phyloP scores from a whole-genome alignment of 2,888 invertebrate genomes.

The Pristionchus maxplancki region DNA sequence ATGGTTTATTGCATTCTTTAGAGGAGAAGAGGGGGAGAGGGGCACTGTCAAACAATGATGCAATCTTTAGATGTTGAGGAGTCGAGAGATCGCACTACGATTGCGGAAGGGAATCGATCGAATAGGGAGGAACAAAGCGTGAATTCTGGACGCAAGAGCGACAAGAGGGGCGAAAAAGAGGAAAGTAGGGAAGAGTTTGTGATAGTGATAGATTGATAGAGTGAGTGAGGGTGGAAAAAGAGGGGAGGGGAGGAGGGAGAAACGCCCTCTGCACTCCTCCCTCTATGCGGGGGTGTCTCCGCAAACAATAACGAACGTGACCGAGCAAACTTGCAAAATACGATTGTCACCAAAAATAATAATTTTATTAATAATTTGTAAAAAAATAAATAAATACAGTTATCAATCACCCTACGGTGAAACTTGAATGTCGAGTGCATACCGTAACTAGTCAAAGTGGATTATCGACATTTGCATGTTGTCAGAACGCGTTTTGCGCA shows the following conservation, averaged over 20 bases:
- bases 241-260: neutral
- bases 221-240: neutral
- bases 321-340: neutral
- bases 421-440: neutral
- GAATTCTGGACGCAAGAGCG: neutral
- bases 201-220: slow-evolving; percentile 13
- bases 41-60: neutral
- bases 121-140: neutral
- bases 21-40: neutral
- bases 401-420: neutral
- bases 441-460: neutral
- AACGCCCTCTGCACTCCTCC: slow-evolving; percentile 36
- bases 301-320: slow-evolving; percentile 26
- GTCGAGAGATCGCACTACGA: no score
- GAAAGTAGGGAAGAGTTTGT: slow-evolving; percentile 10
- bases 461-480: neutral
- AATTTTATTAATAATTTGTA: no score
- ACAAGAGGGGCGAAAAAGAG: neutral
- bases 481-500: neutral
- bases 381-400: neutral
- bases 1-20: neutral
- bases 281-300: slow-evolving; percentile 30
- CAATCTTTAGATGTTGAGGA: neutral
- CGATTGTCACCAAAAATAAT: neutral
- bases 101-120: neutral